Evolutionary conservation across 2,113 vertebrate genomes (phyloP).

Genomic region (Mobula hypostoma): DNA sequence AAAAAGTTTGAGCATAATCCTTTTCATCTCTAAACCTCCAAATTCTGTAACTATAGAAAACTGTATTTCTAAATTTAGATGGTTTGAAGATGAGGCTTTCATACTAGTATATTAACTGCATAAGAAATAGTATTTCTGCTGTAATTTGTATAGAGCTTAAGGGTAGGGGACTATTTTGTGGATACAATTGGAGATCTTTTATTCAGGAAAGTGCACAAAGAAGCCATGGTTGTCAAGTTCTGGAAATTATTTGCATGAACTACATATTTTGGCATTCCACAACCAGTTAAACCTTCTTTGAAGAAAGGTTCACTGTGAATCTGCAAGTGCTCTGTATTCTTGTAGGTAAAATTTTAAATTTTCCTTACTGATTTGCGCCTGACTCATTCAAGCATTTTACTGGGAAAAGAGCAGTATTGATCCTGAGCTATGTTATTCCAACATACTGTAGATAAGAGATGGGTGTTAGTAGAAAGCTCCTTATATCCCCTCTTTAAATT

Average conservation of each 20-base stretch:
- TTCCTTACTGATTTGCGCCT: neutral
- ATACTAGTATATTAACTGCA: neutral
- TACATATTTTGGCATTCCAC: constrained; percentile 1
- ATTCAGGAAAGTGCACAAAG: constrained; percentile 4
- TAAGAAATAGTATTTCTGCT: neutral
- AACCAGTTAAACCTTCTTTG: constrained; percentile 6
- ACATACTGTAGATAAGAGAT: neutral
- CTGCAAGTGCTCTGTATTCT: neutral
- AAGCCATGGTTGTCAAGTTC: constrained; percentile 14
- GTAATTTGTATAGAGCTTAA: neutral
- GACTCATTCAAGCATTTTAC: neutral
- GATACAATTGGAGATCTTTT: neutral
- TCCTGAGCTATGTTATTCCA: neutral
- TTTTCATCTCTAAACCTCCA: neutral
- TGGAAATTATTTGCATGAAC: constrained; percentile 27
- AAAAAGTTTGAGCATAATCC: neutral
- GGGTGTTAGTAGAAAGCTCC: neutral
- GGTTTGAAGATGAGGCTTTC: neutral
- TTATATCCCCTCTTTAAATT: neutral
- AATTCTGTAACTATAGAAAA: neutral
- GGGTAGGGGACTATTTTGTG: neutral
- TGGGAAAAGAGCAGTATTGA: neutral
- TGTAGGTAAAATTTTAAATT: neutral
- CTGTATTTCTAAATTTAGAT: neutral
- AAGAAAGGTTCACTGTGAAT: neutral